Percentiles rank a stretch among this genome's conserved stretches.
Conservation (phyloP, 2,113 vertebrate genomes). For the Neolamprologus sp. region DNA sequence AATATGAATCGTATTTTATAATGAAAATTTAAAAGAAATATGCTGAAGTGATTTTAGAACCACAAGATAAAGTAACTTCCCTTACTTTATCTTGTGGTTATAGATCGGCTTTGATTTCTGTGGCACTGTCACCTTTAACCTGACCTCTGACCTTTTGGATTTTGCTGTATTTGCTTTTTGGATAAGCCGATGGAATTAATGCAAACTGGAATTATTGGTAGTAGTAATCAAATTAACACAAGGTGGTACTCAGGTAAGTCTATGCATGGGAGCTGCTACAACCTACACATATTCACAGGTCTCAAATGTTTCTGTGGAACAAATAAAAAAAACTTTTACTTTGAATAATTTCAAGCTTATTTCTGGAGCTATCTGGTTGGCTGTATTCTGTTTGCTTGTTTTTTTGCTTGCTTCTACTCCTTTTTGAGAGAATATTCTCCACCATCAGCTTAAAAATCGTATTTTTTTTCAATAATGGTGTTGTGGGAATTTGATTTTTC, state of each 20-base stretch:
- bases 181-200: not conserved
- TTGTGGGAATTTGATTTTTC: not conserved
- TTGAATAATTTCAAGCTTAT: not conserved
- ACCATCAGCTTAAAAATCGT: fast-evolving
- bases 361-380: not conserved
- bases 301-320: not conserved
- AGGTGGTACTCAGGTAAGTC: not conserved
- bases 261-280: not conserved
- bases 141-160: not conserved
- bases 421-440: not conserved
- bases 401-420: not conserved
- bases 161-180: not conserved
- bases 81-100: not conserved
- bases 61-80: not conserved
- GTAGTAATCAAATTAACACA: not conserved
- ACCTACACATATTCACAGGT: not conserved
- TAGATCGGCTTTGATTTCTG: not conserved
- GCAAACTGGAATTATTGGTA: not conserved
- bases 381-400: not conserved
- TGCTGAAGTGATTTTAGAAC: not conserved
- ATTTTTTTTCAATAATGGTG: not conserved
- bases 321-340: not conserved
- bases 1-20: not conserved
- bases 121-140: not conserved
- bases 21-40: not conserved